Evolutionary conservation across 2,888 invertebrate species (phyloP), one percentile per base, ranked within the genome.

Genomic region (Harpalus rufipes): DNA sequence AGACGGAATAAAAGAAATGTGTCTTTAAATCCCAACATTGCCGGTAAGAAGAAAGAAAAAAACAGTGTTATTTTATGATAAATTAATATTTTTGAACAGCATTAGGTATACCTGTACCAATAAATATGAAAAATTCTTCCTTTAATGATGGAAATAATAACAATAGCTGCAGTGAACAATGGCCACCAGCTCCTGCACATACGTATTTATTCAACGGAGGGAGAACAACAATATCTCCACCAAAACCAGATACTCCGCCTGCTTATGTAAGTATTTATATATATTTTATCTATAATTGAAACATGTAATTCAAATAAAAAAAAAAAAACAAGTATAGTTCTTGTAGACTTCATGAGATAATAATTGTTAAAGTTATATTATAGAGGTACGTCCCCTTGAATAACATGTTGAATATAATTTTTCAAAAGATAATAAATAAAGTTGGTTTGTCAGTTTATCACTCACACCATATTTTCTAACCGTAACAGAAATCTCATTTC

Each of bases 11-110:
- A 92, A 82, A 89, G 92, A 12, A 89, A 90, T 56, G 89, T 93
- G 72, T 90, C 91, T 16, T 90, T 93, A 7, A 93, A 93, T 87
- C 92, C 90, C 85, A 92, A 92, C 87, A 89, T 93, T 78, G 89
- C 91, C 85, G 90, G 92, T 92, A 88, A 56, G 32, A 32, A 5
- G 32, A 32, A 21, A 32, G 32, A 32, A 32, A 32, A 2, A 32
- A 32, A 5, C 32, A 32, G 5, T 32, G 32, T 5, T 32, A 32
- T 12, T 56, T 14, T 56, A n/a, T 7, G 5, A n/a, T 12, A 12
- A 18, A n/a, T 59, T 59, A 1, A 16, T 12, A 21, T 25, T 63
- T 63, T 63, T 25, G 7, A 63, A 25, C 39, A 90, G 90, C 89
- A 74, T 89, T 90, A 86, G 88, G 89, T 56, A 87, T 90, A 61